Evolutionary conservation across 2,888 invertebrate species (phyloP).

Genomic region (Volucella zonaria): DNA sequence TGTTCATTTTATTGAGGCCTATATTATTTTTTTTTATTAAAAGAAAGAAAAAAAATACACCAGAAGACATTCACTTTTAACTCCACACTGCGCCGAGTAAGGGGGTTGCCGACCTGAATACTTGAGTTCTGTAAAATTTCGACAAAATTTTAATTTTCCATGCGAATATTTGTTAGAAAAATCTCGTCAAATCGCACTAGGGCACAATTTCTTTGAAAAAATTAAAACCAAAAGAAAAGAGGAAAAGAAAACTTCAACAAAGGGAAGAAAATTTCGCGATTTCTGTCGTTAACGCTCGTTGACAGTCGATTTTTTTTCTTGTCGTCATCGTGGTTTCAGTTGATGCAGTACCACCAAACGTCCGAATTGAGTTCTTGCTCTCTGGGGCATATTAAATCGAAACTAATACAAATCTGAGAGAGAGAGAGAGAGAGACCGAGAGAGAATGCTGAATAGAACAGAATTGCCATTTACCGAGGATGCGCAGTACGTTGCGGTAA

Average conservation of each 20-base stretch:
- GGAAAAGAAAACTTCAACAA: conserved; percentile 3
- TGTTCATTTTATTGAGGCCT: conserved; percentile 44
- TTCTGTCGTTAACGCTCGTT: conserved; percentile 47
- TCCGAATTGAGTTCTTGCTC: conserved; percentile 54
- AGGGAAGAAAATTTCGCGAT: conserved; percentile 16
- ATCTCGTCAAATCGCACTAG: background rate
- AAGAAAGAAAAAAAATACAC: background rate
- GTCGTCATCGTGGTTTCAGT: conserved; percentile 64
- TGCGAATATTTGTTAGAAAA: conserved; percentile 10
- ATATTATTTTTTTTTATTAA: too few relatives aligned
- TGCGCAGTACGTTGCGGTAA: conserved; percentile 65
- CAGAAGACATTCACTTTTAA: conserved; percentile 50
- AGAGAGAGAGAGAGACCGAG: conserved; percentile 11
- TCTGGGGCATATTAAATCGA: conserved; percentile 32
- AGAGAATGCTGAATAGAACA: conserved; percentile 10
- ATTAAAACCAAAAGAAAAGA: background rate
- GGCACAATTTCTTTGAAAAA: conserved; percentile 23
- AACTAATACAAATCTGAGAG: conserved; percentile 16
- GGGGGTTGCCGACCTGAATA: conserved; percentile 64
- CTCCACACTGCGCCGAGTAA: conserved; percentile 49
- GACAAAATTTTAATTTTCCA: conserved; percentile 17
- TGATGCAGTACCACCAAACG: conserved; percentile 65
- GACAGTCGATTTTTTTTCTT: conserved; percentile 53
- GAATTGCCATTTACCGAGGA: conserved; percentile 36
- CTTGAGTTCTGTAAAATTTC: conserved; percentile 19